phyloP scores from a whole-genome alignment of 2,113 vertebrate species.

The Saccopteryx bilineata region DNA sequence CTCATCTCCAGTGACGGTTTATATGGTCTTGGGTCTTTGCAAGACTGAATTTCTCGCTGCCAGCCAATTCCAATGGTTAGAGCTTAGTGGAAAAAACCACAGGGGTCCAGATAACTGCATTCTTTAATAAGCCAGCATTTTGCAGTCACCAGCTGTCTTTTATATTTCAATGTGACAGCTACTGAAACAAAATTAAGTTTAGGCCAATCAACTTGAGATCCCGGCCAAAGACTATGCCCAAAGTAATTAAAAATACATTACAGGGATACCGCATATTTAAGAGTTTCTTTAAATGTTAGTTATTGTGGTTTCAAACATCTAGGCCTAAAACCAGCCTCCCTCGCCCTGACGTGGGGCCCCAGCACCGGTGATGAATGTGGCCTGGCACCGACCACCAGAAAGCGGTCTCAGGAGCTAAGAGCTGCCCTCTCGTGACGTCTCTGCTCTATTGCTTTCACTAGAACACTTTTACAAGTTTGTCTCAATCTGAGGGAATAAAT shows the following conservation, averaged over 20 bases:
- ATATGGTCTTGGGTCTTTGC: background rate
- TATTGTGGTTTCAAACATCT: conserved; percentile 17
- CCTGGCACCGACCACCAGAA: background rate
- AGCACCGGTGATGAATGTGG: background rate
- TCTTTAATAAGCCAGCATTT: background rate
- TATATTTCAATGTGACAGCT: background rate
- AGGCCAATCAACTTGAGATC: conserved; percentile 29
- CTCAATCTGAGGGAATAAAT: background rate
- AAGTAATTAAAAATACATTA: conserved; percentile 50
- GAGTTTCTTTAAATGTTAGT: background rate
- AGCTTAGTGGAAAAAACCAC: background rate
- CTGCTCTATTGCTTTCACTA: background rate
- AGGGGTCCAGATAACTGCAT: conserved; percentile 6
- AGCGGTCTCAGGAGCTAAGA: background rate
- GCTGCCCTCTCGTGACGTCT: background rate
- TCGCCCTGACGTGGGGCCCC: background rate
- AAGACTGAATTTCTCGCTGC: background rate
- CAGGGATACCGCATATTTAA: background rate
- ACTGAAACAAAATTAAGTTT: conserved; percentile 31
- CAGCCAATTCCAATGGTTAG: background rate
- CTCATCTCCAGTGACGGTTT: background rate
- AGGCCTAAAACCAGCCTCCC: background rate
- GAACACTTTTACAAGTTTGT: background rate
- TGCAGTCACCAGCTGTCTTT: conserved; percentile 43
- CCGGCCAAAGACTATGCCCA: conserved; percentile 13